Percentiles rank a stretch among this genome's conserved stretches.
Evolutionary conservation across 2,113 vertebrate genomes (phyloP).

Genomic region (Hydropotes inermis): DNA sequence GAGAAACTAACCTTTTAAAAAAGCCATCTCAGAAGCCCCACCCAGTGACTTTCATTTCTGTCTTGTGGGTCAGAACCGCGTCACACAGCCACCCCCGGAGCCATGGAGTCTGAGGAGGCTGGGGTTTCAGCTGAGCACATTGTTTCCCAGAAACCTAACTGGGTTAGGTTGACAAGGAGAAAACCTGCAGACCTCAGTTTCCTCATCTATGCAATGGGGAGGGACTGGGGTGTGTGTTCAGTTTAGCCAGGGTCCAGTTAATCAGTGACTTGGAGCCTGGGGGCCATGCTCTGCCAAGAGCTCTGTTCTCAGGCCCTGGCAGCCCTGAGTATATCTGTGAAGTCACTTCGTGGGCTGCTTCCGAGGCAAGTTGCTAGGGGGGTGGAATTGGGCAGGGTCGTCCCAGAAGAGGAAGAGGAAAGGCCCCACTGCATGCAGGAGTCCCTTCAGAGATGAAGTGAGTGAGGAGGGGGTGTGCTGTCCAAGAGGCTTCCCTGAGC

Average conservation of each 20-base stretch:
- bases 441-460: not conserved
- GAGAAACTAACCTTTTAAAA: not conserved
- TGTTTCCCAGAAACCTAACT: not conserved
- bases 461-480: not conserved
- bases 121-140: accelerated
- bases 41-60: not conserved
- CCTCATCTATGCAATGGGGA: not conserved
- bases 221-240: not conserved
- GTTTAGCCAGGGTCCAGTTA: too few relatives aligned
- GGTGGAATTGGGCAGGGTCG: accelerated
- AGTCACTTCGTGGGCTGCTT: not conserved
- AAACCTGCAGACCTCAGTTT: not conserved
- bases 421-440: accelerated
- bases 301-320: not conserved
- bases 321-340: not conserved
- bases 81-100: not conserved
- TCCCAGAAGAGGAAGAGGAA: not conserved
- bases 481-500: not conserved
- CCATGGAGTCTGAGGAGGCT: not conserved
- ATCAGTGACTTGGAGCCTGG: accelerated
- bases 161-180: not conserved
- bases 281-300: not conserved
- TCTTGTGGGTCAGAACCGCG: not conserved
- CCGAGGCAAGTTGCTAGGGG: accelerated
- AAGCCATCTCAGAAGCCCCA: not conserved